Evolutionary conservation across 2,888 invertebrate species (phyloP), one percentile per base, ranked within the genome.

Genomic region (Phrixothrix hirtus): DNA sequence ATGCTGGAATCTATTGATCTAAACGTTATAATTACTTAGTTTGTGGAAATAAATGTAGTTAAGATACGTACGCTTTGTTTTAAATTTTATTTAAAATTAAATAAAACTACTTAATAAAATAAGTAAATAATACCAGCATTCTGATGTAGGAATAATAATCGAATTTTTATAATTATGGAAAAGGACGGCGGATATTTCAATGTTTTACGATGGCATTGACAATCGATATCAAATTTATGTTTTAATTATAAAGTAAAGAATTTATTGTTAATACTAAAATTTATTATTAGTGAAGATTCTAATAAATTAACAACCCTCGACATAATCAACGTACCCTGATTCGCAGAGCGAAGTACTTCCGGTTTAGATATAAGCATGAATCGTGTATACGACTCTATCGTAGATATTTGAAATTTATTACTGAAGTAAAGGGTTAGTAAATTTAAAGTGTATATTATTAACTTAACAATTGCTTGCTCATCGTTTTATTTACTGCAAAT

Each of bases 241-340:
- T 7, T 3, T 21, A 5, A 21, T 21, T 5, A 5, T 21, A 21
- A 21, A 21, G 21, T 21, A 3, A 21, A 21, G 7, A 21, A 21
- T 5, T 21, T 5, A 21, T 21, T n/a, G n/a, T n/a, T n/a, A n/a
- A n/a, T n/a, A n/a, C n/a, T 21, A 21, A 21, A 31, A 31, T 27
- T 27, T 27, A 27, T 27, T 31, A 31, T 10, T 31, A 31, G 3
- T 5, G 11, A 31, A 5, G 50, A 38, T 27, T 16, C 36, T 42
- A 46, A 52, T 56, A 56, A 56, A 56, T 56, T 52, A 17, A 25
- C 47, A 38, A 46, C 56, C 51, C 52, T 46, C 42, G 47, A 46
- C 52, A 29, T 29, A 44, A 55, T 55, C 51, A 52, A 47, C 50
- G 30, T 37, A 42, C 47, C 56, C 55, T 51, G 52, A 56, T 52